A percentile compares a stretch with the other conserved stretches of the same genome.
phyloP scores from a whole-genome alignment of 2,113 vertebrate genomes.

The Okapia johnstoni region DNA sequence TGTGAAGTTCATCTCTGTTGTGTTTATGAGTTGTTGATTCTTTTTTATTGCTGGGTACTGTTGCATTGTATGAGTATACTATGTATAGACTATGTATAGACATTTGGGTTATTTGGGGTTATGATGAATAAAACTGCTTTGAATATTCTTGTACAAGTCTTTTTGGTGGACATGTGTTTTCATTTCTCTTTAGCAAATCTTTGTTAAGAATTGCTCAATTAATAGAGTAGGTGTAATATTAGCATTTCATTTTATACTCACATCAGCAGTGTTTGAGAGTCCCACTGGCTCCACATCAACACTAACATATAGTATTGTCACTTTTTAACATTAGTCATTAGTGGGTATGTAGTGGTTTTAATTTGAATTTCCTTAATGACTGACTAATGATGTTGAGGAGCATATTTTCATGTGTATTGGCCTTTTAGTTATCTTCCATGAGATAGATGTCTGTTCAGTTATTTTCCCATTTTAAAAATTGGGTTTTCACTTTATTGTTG shows the following conservation, averaged over 20 bases:
- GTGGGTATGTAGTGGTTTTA: neutral
- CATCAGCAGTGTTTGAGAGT: neutral
- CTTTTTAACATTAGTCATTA: neutral
- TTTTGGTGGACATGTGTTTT: neutral
- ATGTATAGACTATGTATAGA: neutral
- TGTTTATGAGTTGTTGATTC: neutral
- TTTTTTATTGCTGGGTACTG: neutral
- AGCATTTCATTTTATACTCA: neutral
- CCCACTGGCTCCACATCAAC: neutral
- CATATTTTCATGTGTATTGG: neutral
- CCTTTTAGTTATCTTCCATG: neutral
- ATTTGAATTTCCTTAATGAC: neutral
- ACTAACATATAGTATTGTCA: neutral
- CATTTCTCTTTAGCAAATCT: neutral
- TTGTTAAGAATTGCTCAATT: neutral
- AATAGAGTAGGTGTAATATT: neutral
- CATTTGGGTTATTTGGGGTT: neutral
- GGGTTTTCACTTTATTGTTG: neutral
- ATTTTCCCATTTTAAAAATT: neutral
- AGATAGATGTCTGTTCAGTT: neutral
- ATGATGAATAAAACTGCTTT: neutral
- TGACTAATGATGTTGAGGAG: neutral
- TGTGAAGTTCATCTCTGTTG: neutral
- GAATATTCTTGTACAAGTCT: neutral
- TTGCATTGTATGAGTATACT: neutral